A percentile compares a stretch with the other conserved stretches of the same genome.
phyloP scores from a whole-genome alignment of 92 coral and sea anemone species.

The Muricea muricata region DNA sequence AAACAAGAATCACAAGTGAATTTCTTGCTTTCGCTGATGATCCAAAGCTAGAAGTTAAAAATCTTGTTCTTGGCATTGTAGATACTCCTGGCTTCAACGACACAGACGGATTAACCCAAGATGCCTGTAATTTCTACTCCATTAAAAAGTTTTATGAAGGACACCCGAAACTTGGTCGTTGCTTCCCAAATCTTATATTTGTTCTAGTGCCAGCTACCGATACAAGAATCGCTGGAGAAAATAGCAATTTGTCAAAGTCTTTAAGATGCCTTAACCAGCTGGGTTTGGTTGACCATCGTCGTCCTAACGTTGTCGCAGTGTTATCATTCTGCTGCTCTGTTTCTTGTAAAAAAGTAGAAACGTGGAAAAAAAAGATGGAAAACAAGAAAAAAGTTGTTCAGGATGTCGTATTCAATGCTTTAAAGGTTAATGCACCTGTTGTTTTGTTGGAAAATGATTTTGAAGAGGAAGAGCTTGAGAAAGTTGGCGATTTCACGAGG shows the following conservation, averaged over 20 bases:
- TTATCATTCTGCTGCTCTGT: neutral
- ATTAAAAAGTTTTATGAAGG: neutral
- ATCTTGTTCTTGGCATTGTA: neutral
- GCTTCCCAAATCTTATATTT: neutral
- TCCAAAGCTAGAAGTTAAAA: neutral
- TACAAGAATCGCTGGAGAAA: neutral
- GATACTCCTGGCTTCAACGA: neutral
- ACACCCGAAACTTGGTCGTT: neutral
- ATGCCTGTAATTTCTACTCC: neutral
- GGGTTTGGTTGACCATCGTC: neutral
- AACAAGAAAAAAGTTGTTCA: neutral
- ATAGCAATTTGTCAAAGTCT: neutral
- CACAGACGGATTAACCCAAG: neutral
- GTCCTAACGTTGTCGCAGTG: neutral
- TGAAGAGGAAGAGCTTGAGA: no score
- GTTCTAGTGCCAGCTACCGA: neutral
- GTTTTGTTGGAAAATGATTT: neutral
- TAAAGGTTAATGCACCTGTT: neutral
- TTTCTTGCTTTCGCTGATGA: neutral
- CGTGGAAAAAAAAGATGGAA: neutral
- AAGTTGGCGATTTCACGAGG: no score
- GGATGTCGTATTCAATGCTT: neutral
- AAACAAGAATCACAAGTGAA: neutral
- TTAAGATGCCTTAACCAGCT: neutral
- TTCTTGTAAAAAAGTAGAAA: neutral